Conservation (phyloP, 30 jellyfish, hydroid and myxozoan species). For the Chironex yamaguchii region DNA sequence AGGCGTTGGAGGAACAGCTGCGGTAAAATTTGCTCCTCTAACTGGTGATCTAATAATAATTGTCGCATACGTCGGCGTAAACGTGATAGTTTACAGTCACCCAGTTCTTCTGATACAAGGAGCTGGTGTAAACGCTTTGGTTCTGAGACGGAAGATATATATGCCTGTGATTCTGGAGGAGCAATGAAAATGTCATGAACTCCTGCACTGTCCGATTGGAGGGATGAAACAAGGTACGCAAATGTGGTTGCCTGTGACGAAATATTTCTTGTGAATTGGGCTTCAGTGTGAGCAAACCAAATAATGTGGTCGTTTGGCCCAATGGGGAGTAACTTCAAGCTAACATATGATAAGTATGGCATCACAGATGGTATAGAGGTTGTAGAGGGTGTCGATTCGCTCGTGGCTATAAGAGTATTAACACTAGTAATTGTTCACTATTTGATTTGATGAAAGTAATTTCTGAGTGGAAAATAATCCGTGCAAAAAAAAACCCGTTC, state of each 20-base stretch:
- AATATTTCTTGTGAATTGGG: conserved; percentile 21
- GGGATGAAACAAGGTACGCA: conserved; percentile 10
- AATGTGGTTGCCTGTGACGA: conserved; percentile 5
- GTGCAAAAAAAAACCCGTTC: too few species aligned
- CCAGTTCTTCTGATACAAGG: conserved; percentile 31
- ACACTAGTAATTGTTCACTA: too few species aligned
- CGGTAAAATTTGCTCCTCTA: background rate
- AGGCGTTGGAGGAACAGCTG: background rate
- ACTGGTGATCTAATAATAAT: background rate
- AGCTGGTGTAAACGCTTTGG: conserved; percentile 30
- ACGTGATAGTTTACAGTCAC: conserved; percentile 40
- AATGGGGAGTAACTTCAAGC: conserved; percentile 15
- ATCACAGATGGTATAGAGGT: too few species aligned
- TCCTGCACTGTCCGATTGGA: conserved; percentile 7
- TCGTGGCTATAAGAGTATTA: too few species aligned
- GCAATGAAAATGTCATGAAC: background rate
- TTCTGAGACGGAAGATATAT: conserved; percentile 12
- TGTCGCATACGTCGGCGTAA: conserved; percentile 7
- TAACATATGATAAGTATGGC: too few species aligned
- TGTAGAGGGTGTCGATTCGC: too few species aligned
- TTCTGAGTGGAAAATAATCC: too few species aligned
- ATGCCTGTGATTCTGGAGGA: background rate
- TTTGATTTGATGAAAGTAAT: too few species aligned
- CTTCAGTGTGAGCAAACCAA: conserved; percentile 43
- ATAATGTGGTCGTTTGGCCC: conserved; percentile 8